A percentile compares a stretch with the other conserved stretches of the same genome.
These are phyloP conservation scores for Pomacea canaliculata DNA, from an alignment of 2,888 invertebrate genomes.

Conservation along the genomic window DNA sequence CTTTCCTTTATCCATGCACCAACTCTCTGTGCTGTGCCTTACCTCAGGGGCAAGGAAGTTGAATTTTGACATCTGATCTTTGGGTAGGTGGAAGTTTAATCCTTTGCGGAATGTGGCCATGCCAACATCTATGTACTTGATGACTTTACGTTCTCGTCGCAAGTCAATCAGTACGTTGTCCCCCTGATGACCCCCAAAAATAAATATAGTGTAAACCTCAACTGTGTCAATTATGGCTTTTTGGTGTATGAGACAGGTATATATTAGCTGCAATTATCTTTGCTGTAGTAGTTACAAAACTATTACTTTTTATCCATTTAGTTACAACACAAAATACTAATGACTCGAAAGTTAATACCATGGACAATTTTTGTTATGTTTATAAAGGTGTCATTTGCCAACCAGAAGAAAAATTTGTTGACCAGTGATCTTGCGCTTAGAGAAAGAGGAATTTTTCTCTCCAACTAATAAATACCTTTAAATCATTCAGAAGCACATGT, in stretches of 20 bases:
- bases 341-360: no score
- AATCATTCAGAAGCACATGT: slow-evolving; percentile 34
- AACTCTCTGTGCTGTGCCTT: neutral
- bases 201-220: neutral
- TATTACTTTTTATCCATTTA: no score
- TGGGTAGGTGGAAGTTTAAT: slow-evolving; percentile 31
- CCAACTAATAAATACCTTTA: slow-evolving; percentile 25
- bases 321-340: no score
- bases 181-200: neutral
- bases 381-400: no score
- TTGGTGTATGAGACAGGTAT: neutral
- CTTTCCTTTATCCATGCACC: no score
- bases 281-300: neutral
- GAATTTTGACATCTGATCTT: slow-evolving; percentile 35
- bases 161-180: slow-evolving; percentile 36
- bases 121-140: slow-evolving; percentile 37
- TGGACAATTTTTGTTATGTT: no score
- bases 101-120: slow-evolving; percentile 39
- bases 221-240: neutral
- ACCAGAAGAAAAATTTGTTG: no score
- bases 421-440: no score
- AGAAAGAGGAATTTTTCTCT: no score
- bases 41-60: slow-evolving; percentile 37
- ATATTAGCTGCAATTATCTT: neutral
- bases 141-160: slow-evolving; percentile 30